Percentiles rank a stretch among this genome's conserved stretches.
Conservation (phyloP, 2,797 vertebrate genomes). For the Eospalax fontanierii region DNA sequence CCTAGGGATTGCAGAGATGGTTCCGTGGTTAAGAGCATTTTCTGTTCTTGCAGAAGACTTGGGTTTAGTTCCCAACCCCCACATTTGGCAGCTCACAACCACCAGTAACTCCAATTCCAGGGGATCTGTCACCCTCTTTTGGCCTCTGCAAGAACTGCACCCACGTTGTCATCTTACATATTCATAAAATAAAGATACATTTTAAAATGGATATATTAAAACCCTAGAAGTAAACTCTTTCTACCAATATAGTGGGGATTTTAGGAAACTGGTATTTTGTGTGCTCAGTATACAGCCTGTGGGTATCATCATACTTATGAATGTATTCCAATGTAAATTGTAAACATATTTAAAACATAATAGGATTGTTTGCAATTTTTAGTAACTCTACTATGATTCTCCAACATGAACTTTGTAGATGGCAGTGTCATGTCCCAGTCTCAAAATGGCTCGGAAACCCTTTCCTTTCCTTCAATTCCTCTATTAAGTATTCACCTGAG, state of each 20-base stretch:
- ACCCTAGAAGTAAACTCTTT: constrained; percentile 17
- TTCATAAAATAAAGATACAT: neutral
- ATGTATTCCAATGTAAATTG: neutral
- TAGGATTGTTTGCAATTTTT: neutral
- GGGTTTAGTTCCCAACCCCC: neutral
- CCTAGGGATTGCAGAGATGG: neutral
- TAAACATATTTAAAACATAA: neutral
- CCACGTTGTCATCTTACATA: too few species aligned
- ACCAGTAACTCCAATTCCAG: neutral
- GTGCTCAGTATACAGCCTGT: too few species aligned
- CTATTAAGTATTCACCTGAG: constrained; percentile 24
- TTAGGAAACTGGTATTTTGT: constrained; percentile 34
- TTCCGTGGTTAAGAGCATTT: neutral
- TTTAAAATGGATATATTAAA: neutral
- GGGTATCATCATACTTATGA: neutral
- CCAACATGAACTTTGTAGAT: neutral
- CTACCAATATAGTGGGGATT: neutral
- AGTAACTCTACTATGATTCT: neutral
- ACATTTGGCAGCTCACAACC: neutral
- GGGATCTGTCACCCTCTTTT: neutral
- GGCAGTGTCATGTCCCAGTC: neutral
- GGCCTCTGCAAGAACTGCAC: neutral
- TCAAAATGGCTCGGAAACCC: neutral
- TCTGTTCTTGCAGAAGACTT: neutral
- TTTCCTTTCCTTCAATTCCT: neutral